Percentiles rank a stretch among this genome's conserved stretches.
phyloP scores from a whole-genome alignment of 2,797 vertebrate species.

The Geotria australis region DNA sequence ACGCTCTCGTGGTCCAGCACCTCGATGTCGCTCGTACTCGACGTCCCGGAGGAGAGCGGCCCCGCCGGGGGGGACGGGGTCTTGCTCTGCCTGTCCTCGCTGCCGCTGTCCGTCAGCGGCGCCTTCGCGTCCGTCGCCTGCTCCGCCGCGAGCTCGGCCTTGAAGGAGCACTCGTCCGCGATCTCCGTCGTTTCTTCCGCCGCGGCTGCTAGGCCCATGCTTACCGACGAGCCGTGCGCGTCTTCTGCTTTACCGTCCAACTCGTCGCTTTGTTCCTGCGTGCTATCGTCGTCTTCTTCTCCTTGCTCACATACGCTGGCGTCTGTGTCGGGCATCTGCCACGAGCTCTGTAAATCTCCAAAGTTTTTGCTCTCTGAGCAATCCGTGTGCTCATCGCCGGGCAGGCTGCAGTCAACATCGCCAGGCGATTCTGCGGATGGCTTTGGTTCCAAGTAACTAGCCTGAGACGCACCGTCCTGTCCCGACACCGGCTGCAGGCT shows the following conservation, averaged over 20 bases:
- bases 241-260: neutral
- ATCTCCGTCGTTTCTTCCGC: no score
- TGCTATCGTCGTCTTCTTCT: neutral
- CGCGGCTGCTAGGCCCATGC: no score
- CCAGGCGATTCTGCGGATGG: conserved; percentile 16
- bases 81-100: conserved; percentile 68
- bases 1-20: conserved; percentile 93
- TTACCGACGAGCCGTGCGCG: no score
- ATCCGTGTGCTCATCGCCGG: neutral
- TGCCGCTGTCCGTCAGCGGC: conserved; percentile 14
- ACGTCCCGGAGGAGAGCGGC: conserved; percentile 86
- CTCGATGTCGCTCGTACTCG: conserved; percentile 92
- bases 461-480: no score
- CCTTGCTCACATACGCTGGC: no score
- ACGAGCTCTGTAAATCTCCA: no score
- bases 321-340: no score
- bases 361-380: no score
- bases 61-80: conserved; percentile 82
- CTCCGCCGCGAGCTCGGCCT: neutral
- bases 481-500: no score
- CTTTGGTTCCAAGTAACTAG: no score
- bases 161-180: neutral
- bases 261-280: neutral
- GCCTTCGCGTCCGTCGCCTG: neutral
- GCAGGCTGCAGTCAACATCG: conserved; percentile 4